A percentile compares a stretch with the other conserved stretches of the same genome.
Conservation (phyloP, 2,113 vertebrate genomes). For the Scomber colias region DNA sequence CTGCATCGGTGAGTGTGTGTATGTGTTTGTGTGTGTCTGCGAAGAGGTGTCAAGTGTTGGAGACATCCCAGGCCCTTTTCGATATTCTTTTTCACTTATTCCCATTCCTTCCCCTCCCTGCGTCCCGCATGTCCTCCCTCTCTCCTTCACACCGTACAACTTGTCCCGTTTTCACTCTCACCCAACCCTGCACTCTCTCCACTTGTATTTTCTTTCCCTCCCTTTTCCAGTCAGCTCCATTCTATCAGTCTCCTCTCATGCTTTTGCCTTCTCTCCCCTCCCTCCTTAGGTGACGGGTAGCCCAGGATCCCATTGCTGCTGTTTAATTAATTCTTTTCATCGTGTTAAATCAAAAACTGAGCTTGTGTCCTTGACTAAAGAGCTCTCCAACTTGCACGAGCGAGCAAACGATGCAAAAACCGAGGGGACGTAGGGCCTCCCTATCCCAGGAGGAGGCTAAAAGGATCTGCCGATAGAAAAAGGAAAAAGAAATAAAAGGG, state of each 20-base stretch:
- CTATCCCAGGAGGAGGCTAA: slow-evolving; percentile 67
- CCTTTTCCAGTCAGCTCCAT: slow-evolving; percentile 31
- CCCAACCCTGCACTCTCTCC: slow-evolving; percentile 3
- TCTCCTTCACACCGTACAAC: slow-evolving; percentile 23
- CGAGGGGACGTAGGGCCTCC: slow-evolving; percentile 34
- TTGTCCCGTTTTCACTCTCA: slow-evolving; percentile 35
- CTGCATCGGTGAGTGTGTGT: slow-evolving; percentile 22
- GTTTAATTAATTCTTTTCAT: slow-evolving; percentile 80
- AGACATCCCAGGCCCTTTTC: slow-evolving; percentile 28
- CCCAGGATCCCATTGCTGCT: slow-evolving; percentile 56
- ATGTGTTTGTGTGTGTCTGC: slow-evolving; percentile 45
- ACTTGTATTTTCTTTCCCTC: slow-evolving; percentile 8
- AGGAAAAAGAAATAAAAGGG: slow-evolving; percentile 24
- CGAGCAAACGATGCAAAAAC: slow-evolving; percentile 64
- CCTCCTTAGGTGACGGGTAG: slow-evolving; percentile 50
- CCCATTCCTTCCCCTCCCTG: slow-evolving; percentile 31
- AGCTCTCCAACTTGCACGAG: slow-evolving; percentile 57
- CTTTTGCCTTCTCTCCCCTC: slow-evolving; percentile 24
- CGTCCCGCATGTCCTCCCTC: slow-evolving; percentile 19
- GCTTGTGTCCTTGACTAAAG: slow-evolving; percentile 74
- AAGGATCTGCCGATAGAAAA: slow-evolving; percentile 49
- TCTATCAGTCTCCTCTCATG: slow-evolving; percentile 37
- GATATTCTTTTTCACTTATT: slow-evolving; percentile 36
- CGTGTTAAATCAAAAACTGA: slow-evolving; percentile 72
- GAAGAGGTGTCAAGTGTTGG: slow-evolving; percentile 56